Evolutionary conservation across 2,888 invertebrate species (phyloP).

Genomic region (Hesperia comma): DNA sequence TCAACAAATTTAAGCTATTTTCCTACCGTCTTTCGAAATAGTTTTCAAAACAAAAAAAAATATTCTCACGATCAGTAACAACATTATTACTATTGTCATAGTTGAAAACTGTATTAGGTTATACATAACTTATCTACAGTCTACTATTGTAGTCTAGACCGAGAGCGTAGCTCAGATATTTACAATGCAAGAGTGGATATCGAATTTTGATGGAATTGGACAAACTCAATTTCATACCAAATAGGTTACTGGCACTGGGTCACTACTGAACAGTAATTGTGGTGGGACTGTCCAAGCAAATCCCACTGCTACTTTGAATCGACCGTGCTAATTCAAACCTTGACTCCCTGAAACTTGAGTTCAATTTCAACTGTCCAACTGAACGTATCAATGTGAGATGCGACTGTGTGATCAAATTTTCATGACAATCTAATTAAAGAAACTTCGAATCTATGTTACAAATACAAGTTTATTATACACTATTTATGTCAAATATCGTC

Average conservation of each 20-base stretch:
- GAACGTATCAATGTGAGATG: neutral
- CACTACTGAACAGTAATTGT: conserved; percentile 68
- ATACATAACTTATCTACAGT: conserved; percentile 20
- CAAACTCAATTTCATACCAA: conserved; percentile 79
- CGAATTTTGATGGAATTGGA: conserved; percentile 79
- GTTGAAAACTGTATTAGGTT: conserved; percentile 18
- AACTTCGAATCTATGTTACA: neutral
- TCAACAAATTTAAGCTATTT: no score
- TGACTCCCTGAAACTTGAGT: conserved; percentile 23
- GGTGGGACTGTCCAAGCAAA: conserved; percentile 65
- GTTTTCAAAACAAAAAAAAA: no score
- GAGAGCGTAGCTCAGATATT: conserved; percentile 22
- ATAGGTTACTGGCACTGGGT: conserved; percentile 77
- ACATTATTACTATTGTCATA: conserved; percentile 20
- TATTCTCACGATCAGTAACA: neutral
- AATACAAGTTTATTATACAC: neutral
- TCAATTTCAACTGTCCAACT: conserved; percentile 15
- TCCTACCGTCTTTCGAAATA: no score
- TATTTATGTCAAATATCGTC: neutral
- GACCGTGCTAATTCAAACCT: conserved; percentile 39
- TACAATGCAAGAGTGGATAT: conserved; percentile 76
- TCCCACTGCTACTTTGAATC: conserved; percentile 50
- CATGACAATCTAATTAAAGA: conserved; percentile 31
- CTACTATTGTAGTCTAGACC: conserved; percentile 14
- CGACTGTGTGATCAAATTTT: conserved; percentile 25